Evolutionary conservation across 2,797 vertebrate genomes (phyloP), one percentile per base, ranked within the genome.

Genomic region (Ispidina picta): DNA sequence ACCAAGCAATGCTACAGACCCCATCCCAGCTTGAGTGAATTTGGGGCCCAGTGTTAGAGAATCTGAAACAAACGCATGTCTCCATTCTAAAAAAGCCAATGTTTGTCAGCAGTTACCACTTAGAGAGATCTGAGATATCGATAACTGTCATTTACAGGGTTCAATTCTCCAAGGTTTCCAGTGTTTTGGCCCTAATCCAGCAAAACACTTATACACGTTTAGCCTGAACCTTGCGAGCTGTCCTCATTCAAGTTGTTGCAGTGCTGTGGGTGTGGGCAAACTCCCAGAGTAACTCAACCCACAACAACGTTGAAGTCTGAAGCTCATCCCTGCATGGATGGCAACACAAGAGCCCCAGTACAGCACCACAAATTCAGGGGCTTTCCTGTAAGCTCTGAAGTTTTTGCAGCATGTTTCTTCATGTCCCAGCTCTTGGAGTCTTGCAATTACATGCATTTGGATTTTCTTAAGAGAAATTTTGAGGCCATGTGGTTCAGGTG

Each of bases 221-320:
- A 65, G 26, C 58, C 56, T 66, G 2, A 56, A 64, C n/a, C 1
- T 0, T 0, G 0, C 0, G 3, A 80, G 41, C 29, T 0, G 0
- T 54, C 70, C 46, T 26, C 1, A 0, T 51, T 44, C 2, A 4
- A 73, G 44, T 3, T 48, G 49, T 22, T 6, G 1, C 44, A 26
- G 11, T 22, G 39, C 7, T 28, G 26, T 44, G 26, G 0, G 0
- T 60, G 29, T 1, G 33, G n/a, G 21, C 25, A 58, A 22, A 28
- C 6, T 43, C 75, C 22, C 41, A 64, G 7, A 55, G 16, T 10
- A 44, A 25, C 29, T 52, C 58, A 77, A 4, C 5, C 41, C 29
- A 16, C 0, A 4, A 19, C 11, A 31, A 33, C 9, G 26, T 46
- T 39, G n/a, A 29, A 25, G 21, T 58, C 37, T 74, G 49, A 88